Conservation (phyloP, 2,113 vertebrate genomes). For the Potamarius usumacintae region DNA sequence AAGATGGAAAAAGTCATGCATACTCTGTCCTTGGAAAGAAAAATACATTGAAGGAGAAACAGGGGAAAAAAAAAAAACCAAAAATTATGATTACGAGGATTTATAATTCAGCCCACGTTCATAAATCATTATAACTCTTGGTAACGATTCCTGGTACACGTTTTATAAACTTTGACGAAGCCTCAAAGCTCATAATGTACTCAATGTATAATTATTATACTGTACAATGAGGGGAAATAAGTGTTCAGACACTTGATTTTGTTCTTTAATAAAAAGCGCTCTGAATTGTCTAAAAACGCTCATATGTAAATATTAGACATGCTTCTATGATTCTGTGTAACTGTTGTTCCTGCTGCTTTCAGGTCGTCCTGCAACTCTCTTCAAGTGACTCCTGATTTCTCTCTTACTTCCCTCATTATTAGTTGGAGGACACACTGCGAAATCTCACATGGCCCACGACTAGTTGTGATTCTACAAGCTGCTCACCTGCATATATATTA, state of each 20-base stretch:
- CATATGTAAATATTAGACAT: not conserved
- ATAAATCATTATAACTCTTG: not conserved
- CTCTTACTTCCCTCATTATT: not conserved
- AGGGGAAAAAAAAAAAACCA: not conserved
- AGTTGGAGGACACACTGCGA: not conserved
- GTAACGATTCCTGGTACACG: not conserved
- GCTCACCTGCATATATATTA: too few relatives aligned
- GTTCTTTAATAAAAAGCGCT: not conserved
- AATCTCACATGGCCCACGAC: not conserved
- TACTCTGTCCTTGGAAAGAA: not conserved
- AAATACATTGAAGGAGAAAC: not conserved
- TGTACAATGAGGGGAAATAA: not conserved
- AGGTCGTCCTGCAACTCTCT: not conserved
- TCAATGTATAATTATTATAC: not conserved
- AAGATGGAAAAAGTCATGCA: not conserved
- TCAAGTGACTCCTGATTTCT: not conserved
- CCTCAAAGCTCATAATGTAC: not conserved
- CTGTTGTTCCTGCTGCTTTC: not conserved
- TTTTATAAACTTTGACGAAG: not conserved
- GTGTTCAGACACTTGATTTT: not conserved
- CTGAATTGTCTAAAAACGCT: not conserved
- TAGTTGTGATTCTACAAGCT: not conserved
- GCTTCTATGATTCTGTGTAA: not conserved
- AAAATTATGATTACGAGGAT: not conserved
- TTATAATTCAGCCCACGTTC: not conserved